These are phyloP conservation scores for Apamea crenata DNA, from an alignment of 2,888 invertebrate genomes.

Conservation along the genomic window DNA sequence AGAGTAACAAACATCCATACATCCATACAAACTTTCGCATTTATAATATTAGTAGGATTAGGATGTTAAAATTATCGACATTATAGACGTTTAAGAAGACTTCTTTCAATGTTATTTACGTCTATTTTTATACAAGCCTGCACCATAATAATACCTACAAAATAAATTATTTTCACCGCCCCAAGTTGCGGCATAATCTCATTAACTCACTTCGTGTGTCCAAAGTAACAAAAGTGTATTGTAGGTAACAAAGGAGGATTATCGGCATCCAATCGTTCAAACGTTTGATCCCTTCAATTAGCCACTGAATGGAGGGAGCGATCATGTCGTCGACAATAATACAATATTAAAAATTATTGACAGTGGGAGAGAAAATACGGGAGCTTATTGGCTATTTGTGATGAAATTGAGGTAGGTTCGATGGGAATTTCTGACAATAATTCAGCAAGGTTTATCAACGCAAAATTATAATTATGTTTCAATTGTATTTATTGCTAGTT, in stretches of 20 bases:
- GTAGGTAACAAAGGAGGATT: conserved; percentile 56
- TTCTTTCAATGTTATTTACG: background rate
- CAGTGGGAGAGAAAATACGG: background rate
- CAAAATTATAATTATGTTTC: background rate
- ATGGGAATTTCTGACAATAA: background rate
- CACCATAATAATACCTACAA: background rate
- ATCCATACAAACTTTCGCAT: no score
- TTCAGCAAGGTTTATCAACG: background rate
- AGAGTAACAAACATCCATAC: no score
- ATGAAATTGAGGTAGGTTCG: background rate
- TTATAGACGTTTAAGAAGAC: background rate
- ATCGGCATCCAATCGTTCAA: conserved; percentile 57
- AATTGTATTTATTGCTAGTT: background rate
- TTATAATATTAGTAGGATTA: no score
- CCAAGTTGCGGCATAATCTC: conserved; percentile 35
- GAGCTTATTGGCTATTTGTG: background rate
- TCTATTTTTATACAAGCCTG: background rate
- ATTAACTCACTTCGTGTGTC: conserved; percentile 50
- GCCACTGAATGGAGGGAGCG: conserved; percentile 29
- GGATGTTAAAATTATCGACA: no score
- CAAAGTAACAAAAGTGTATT: conserved; percentile 55
- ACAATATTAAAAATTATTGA: conserved; percentile 41
- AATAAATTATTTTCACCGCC: conserved; percentile 12
- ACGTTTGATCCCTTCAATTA: conserved; percentile 64
- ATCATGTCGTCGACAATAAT: conserved; percentile 40